These are phyloP conservation scores for Hypercompe scribonia DNA, from an alignment of 2,888 invertebrate species.

Conservation along the genomic window DNA sequence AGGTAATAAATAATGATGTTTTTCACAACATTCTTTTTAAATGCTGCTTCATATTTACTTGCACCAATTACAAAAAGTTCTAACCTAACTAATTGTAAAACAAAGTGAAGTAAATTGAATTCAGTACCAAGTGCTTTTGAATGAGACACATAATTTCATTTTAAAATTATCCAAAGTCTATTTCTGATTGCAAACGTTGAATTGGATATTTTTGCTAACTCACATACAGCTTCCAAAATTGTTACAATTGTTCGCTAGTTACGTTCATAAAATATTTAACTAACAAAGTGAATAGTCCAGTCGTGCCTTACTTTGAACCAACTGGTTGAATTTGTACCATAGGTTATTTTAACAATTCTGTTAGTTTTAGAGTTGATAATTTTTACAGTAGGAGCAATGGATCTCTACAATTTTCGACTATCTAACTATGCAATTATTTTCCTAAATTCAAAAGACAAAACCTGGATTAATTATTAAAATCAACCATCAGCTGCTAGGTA, in stretches of 20 bases:
- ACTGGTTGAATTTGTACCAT: background rate
- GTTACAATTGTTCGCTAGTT: background rate
- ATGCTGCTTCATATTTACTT: too few species aligned
- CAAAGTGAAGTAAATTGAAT: background rate
- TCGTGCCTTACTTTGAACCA: background rate
- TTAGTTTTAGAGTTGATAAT: background rate
- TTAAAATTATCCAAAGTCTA: background rate
- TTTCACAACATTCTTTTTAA: too few species aligned
- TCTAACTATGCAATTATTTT: too few species aligned
- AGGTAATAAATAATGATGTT: too few species aligned
- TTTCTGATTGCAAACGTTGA: background rate
- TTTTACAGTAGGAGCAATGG: background rate
- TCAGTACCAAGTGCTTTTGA: background rate
- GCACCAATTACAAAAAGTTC: too few species aligned
- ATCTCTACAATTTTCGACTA: background rate
- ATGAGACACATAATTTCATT: background rate
- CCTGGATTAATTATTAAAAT: too few species aligned
- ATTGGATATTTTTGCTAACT: background rate
- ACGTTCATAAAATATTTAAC: background rate
- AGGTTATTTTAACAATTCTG: slow-evolving; percentile 4
- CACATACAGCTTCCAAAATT: background rate
- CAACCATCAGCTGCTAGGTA: too few species aligned
- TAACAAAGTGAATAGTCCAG: background rate
- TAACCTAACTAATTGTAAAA: too few species aligned
- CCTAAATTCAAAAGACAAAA: background rate